Evolutionary conservation across 2,888 invertebrate species (phyloP), one percentile per base, ranked within the genome.

Genomic region (Slavum lentiscoides): DNA sequence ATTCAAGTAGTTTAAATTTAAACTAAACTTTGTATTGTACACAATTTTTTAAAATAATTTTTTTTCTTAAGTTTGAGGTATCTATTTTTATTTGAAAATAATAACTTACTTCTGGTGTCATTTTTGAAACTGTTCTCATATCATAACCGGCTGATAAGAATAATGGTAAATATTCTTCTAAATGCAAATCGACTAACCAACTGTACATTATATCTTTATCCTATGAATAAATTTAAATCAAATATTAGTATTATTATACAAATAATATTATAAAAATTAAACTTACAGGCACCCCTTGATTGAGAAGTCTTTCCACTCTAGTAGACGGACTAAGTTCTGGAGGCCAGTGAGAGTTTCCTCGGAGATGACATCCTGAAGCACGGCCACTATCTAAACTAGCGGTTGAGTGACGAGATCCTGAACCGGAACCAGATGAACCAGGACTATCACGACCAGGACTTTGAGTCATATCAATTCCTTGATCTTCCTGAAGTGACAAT

Each of bases 61-160:
- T 49, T 2, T 9, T 11, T 49, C 13, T 0, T 13, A 49, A 0
- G 15, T 49, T 49, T 49, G 49, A 55, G 3, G 19, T 19, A 55
- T 7, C 19, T 19, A 6, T 19, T 55, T 21, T 53, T 69, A 53
- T 19, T 53, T 30, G 17, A 8, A n/a, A 68, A 68, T 23, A 68
- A 68, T 5, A 70, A 72, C 83, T 84, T 85, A 89, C 96, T 88
- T 98, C 98, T 0, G 99, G 98, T 19, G 98, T 99, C 97, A 98
- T 98, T 84, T 97, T 90, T n/a, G 97, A 95, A 85, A 98, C 96
- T 2, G 98, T 98, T 43, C 96, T 94, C 88, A 99, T 91, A 88
- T 99, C 98, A 87, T 99, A 99, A 59, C 98, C 98, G 19, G 98
- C 97, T 64, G 94, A 92, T 83, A 95, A 91, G 88, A 99, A 98